Evolutionary conservation across 2,888 invertebrate species (phyloP), one percentile per base, ranked within the genome.

Genomic region (Spodoptera picta): DNA sequence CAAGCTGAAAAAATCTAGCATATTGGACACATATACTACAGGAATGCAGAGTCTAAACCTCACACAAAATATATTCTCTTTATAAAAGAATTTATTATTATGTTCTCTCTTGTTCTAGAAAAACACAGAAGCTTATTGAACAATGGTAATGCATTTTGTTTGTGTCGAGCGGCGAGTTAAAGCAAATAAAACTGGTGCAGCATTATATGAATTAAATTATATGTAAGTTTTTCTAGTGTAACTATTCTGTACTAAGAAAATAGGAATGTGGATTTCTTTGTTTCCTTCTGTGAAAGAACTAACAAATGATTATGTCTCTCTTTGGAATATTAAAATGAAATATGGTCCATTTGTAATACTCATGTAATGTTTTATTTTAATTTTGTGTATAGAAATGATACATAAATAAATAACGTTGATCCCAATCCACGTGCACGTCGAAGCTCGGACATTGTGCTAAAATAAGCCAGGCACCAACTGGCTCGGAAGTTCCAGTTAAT

Each of bases 401-500:
- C 42, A 27, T 27, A 45, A 47, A 27, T 45, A 36, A 36, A 36
- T 36, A 36, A 14, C 9, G 12, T 14, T 14, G n/a, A 5, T 70
- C 55, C 42, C 51, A 31, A 63, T 75, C 65, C 14, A 50, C 19
- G 47, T 46, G 31, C 51, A 65, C 42, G 46, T 42, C 51, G 36
- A 45, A 59, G 44, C 23, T 23, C 19, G 9, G 12, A 23, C 12
- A 7, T 50, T 47, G 19, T 53, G 59, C 50, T 64, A 31, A 64
- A 75, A 75, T 62, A 78, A 50, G 51, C 61, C 44, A 56, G 59
- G 12, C 52, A 67, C 52, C 50, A 60, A 46, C 49, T 57, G 57
- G 7, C 46, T 60, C 53, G 43, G 48, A 52, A 67, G 43, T 50
- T 58, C 67, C 44, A 60, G 55, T 78, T 76, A 72, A 75, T 79